Base-by-base conservation (phyloP, 2,113 vertebrate species). In the Bufo gargarizans region DNA sequence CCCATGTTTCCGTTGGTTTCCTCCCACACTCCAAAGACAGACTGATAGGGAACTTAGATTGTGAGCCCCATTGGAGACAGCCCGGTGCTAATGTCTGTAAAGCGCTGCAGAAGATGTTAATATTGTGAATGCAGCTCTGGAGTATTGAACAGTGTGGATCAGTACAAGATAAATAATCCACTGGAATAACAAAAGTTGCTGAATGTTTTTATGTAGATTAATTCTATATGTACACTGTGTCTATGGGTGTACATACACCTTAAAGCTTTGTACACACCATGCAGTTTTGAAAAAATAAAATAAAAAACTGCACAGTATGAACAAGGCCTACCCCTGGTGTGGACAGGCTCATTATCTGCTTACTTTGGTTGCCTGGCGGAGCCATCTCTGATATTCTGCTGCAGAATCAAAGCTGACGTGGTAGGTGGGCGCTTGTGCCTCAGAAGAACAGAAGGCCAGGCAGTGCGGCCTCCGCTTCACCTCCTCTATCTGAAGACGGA, bases 331-430 rank as follows among this genome's bases (percentile, higher is more conserved):
- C n/a, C 19, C 22, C 9, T 50, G 11, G 20, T 79, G 20, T 56
- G 33, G 56, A 53, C 13, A 81, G 55, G 0, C 74, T 9, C 61
- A 3, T 0, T 45, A 45, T 45, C n/a, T 47, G 3, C 92, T 97
- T 94, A 99, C 98, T 94, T 97, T 98, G 89, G 97, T 96, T 0
- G 97, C 98, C 56, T 98, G 97, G 22, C 98, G 97, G 84, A 97
- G 94, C 98, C 98, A 99, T 58, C 97, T 94, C 92, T 98, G 97
- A 91, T 95, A 98, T 89, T 99, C 97, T 0, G 95, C 91, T 72
- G 96, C 92, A 0, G 97, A 97, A 92, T 97, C 97, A 87, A 99
- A 99, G 93, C 96, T 97, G 85, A 99, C 89, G 0, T 97, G 98
- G 93, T 98, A 99, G 0, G 97, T 98, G 83, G 98, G 97, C 65